Base-by-base conservation (phyloP, 2,113 vertebrate genomes). In the Desmodus rotundus region DNA sequence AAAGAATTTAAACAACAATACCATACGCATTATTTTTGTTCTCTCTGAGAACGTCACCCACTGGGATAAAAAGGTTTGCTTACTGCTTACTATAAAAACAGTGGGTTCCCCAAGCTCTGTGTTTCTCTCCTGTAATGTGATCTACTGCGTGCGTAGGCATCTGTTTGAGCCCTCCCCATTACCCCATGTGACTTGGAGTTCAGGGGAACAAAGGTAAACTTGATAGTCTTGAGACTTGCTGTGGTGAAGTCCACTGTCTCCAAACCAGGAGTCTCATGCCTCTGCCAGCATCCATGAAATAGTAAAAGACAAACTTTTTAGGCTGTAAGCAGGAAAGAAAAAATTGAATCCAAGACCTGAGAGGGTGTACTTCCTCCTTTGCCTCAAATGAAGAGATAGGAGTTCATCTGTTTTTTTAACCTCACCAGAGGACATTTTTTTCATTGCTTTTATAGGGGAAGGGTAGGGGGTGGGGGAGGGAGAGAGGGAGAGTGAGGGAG, bases 41-140 rank as follows among this genome's bases (percentile, higher is more conserved):
- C 33, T 68, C 13, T 78, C 28, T 73, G 45, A 43, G 72, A 91
- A 80, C 1, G 6, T 76, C 70, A 50, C 84, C 43, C 31, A 65
- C 8, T 87, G 82, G 54, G 38, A 78, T 50, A 88, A 80, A 95
- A 9, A 52, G 15, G 24, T 76, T 72, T 93, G 47, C 70, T 84
- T 80, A 91, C 28, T 82, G 77, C 38, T 91, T 93, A 50, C 24
- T 68, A 45, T 85, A 89, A 81, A 94, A 95, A 83, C 38, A 61
- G 19, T 52, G 3, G 65, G 45, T 92, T 74, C 38, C 8, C 47
- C 56, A 80, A 80, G 67, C 26, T 81, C 84, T 70, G 24, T 45
- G 15, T 68, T 89, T 28, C 63, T 91, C 16, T 92, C 13, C 36
- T 61, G 17, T 28, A 78, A 88, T 33, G 26, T 41, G 56, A 84